Conservation (phyloP, 2,888 invertebrate genomes). For the Acronicta aceris region DNA sequence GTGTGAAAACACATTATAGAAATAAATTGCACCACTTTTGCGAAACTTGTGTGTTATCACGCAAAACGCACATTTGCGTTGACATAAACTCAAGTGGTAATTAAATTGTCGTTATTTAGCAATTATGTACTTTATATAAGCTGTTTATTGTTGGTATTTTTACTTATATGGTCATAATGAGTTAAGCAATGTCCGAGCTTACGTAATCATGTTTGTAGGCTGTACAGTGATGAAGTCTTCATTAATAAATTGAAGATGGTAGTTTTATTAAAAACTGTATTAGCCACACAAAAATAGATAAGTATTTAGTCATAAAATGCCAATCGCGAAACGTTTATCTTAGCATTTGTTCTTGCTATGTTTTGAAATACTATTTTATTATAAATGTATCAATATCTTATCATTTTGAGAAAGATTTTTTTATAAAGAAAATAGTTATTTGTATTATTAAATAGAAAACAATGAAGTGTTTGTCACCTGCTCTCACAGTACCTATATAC, state of each 20-base stretch:
- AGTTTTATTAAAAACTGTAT: background rate
- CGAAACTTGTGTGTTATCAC: constrained; percentile 58
- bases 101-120: constrained; percentile 68
- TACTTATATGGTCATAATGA: constrained; percentile 38
- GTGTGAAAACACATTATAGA: constrained; percentile 56
- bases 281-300: background rate
- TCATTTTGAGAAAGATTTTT: too few species aligned
- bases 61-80: constrained; percentile 68
- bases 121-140: constrained; percentile 52
- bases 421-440: too few species aligned
- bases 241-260: constrained; percentile 18
- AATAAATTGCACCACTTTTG: constrained; percentile 53
- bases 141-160: constrained; percentile 47
- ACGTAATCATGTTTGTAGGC: constrained; percentile 23
- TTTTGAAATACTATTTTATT: background rate
- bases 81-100: constrained; percentile 60
- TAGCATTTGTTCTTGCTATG: background rate
- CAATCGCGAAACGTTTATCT: background rate
- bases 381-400: too few species aligned
- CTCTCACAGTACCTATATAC: too few species aligned
- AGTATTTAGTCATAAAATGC: too few species aligned
- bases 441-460: too few species aligned
- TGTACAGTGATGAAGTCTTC: constrained; percentile 31
- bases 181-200: constrained; percentile 29
- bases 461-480: too few species aligned